These are phyloP conservation scores for Zaprionus capensis DNA, from an alignment of 1,140 invertebrate genomes.

Conservation along the genomic window DNA sequence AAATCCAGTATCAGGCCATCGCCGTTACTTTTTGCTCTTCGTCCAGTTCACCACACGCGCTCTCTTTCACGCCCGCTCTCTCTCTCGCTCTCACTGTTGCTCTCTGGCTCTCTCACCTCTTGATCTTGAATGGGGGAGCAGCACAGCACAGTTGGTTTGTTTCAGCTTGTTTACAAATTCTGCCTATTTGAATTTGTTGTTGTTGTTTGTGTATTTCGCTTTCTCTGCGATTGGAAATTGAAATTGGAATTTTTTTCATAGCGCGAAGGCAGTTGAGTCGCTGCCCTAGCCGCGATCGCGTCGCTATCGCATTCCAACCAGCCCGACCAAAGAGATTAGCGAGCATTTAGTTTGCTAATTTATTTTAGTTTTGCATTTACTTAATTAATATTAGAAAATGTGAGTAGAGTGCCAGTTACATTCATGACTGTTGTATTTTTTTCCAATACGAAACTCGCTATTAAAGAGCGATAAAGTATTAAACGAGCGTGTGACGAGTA, in stretches of 20 bases:
- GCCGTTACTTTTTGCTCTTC: slow-evolving; percentile 66
- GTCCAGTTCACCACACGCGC: slow-evolving; percentile 1
- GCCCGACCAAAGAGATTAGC: slow-evolving; percentile 27
- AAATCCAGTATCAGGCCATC: slow-evolving; percentile 59
- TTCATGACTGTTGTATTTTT: not conserved
- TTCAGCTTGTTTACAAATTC: slow-evolving; percentile 64
- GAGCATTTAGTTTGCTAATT: slow-evolving; percentile 7
- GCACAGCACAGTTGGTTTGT: slow-evolving; percentile 33
- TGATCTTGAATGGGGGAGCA: slow-evolving; percentile 5
- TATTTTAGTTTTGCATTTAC: slow-evolving; percentile 27
- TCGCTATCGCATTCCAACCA: slow-evolving; percentile 53
- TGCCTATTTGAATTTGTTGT: slow-evolving; percentile 52
- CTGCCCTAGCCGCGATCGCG: slow-evolving; percentile 62
- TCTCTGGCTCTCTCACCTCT: slow-evolving; percentile 13
- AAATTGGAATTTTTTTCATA: slow-evolving; percentile 60
- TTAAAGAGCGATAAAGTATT: slow-evolving; percentile 11
- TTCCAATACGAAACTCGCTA: slow-evolving; percentile 14
- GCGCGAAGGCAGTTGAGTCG: slow-evolving; percentile 54
- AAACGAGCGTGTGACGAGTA: not conserved
- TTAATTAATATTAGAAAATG: slow-evolving; percentile 17
- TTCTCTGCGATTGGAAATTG: slow-evolving; percentile 77
- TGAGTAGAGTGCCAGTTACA: slow-evolving; percentile 27
- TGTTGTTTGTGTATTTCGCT: slow-evolving; percentile 36
- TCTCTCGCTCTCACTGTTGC: slow-evolving; percentile 1
- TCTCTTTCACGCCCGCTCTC: not conserved